Base-by-base conservation (phyloP, 2,888 invertebrate species). In the Phortica okadai region DNA sequence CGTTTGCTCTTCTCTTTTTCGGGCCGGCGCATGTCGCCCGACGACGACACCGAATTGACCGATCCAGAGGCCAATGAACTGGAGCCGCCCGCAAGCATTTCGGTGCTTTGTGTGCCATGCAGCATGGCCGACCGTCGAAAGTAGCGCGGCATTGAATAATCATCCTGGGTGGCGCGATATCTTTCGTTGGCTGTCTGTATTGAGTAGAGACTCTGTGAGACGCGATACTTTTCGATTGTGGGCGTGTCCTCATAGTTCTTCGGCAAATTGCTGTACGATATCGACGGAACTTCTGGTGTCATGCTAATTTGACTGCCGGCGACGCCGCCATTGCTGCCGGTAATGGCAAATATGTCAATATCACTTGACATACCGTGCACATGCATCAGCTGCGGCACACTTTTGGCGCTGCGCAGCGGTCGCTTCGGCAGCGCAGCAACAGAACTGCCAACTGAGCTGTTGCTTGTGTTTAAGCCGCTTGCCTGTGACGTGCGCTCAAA, bases 81-180 rank as follows among this genome's bases (percentile, higher is more conserved):
- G 50, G 89, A 84, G 3, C 50, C 25, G 62, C 86, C 80, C 0
- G 83, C 83, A 73, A 90, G 59, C 14, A 89, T 82, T 76, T 91
- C 91, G 1, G 80, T 86, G 73, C 91, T 92, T 74, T 91, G 90
- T 0, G 91, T 83, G 50, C 10, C 50, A 50, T 50, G 50, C 74
- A 91, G 82, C 78, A 90, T 84, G 44, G 89, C 90, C 1, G 92
- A 89, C 1, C 92, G 90, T 0, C 94, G 93, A 81, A 93, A 94
- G 82, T 94, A 94, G 77, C 94, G 91, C 0, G 94, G 94, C 94
- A 94, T 94, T 25, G 94, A 93, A 75, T 93, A 94, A 80, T 94
- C 94, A 16, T 86, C 82, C 78, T 93, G 92, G 42, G 92, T 91
- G 50, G 92, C 92, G 73, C 88, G 87, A 0, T 86, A 88, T 50